Conservation (phyloP, 2,888 invertebrate species). For the Caenorhabditis sulstoni region DNA sequence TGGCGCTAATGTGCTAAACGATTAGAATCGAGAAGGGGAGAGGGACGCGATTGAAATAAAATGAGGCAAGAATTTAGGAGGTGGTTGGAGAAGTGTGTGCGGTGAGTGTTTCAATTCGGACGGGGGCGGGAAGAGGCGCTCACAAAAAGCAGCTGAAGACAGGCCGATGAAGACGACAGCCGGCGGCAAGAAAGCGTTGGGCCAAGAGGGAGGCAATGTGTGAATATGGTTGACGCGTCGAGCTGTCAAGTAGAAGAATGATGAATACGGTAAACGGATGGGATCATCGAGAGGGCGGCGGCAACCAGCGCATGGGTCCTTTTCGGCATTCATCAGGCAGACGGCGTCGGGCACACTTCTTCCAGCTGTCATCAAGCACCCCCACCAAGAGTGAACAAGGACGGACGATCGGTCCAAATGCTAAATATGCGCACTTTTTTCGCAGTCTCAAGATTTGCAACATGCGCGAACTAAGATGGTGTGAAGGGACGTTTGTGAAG, state of each 20-base stretch:
- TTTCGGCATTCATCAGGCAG: constrained; percentile 56
- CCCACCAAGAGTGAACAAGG: constrained; percentile 54
- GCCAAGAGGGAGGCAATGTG: constrained; percentile 20
- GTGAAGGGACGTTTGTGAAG: neutral
- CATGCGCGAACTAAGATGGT: constrained; percentile 27
- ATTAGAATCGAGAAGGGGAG: constrained; percentile 55
- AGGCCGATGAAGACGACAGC: constrained; percentile 33
- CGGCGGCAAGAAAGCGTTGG: constrained; percentile 24
- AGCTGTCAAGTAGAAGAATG: constrained; percentile 63
- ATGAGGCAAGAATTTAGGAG: constrained; percentile 9
- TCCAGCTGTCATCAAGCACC: constrained; percentile 63
- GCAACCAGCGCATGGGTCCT: constrained; percentile 3
- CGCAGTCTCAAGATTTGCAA: constrained; percentile 29
- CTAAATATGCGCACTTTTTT: constrained; percentile 29
- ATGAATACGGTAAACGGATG: constrained; percentile 62
- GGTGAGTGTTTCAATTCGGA: constrained; percentile 44
- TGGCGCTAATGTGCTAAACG: constrained; percentile 55
- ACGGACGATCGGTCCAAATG: constrained; percentile 36
- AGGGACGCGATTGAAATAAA: constrained; percentile 11
- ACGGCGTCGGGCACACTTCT: constrained; percentile 46
- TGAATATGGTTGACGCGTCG: constrained; percentile 46
- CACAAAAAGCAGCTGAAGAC: constrained; percentile 44
- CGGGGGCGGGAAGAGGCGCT: neutral
- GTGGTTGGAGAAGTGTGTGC: constrained; percentile 44
- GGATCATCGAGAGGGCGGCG: constrained; percentile 45